Evolutionary conservation across 1,140 invertebrate species (phyloP), one percentile per base, ranked within the genome.

Genomic region (Scaptomyza montana): DNA sequence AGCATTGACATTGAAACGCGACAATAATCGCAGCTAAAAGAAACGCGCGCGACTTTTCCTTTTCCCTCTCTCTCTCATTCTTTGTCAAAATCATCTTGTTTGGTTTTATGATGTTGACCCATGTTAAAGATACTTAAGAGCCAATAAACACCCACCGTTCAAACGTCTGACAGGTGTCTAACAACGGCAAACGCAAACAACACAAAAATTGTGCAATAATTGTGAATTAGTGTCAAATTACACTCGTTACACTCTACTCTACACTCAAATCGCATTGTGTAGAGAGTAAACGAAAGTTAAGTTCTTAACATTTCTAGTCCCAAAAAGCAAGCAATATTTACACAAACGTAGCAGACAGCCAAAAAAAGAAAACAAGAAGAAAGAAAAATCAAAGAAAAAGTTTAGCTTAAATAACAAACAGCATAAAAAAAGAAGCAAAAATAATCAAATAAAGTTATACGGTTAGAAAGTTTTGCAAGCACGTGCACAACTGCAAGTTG

Each of bases 241-340:
- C 63, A 45, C 55, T 73, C 64, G 70, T 49, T 68, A 68, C 72
- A 70, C 72, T 54, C 53, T 19, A 16, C 55, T 25, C 3, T 4
- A 25, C 21, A 25, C 28, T 60, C 62, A 53, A 66, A 54, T 25
- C 21, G 41, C 53, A 45, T 61, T 74, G 63, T 64, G 39, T 12
- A 7, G 16, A 16, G 46, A 33, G 50, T 50, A 12, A 54, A 59
- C 54, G 45, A 54, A 33, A 39, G 47, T 45, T 6, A 13, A 55
- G 57, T 56, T 56, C 45, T 43, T 68, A 89, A 89, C 79, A 65
- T 62, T 89, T 89, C 84, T 89, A 89, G 84, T 89, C 84, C 66
- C 63, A 65, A 77, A 84, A 67, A 30, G 30, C 63, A 79, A 86
- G 81, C 80, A 89, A 89, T 89, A 89, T 79, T 70, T 67, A 61